Conservation (phyloP, 2,797 vertebrate genomes). For the Hydrocynus forskahlii region DNA sequence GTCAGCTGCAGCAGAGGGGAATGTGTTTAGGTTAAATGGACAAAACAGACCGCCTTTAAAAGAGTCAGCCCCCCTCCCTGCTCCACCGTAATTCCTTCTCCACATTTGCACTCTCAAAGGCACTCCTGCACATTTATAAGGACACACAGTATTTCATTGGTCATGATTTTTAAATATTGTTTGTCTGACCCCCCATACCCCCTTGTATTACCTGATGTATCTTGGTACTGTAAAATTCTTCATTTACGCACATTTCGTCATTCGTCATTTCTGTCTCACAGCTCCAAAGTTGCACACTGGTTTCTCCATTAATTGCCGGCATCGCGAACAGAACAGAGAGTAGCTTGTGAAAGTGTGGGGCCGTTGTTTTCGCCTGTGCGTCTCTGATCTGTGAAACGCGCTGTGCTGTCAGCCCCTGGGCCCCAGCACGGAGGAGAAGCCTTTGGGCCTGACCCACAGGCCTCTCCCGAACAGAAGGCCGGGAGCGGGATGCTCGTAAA, state of each 20-base stretch:
- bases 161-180: conserved; percentile 12
- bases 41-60: conserved; percentile 64
- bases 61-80: conserved; percentile 50
- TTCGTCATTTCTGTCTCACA: conserved; percentile 37
- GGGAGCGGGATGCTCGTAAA: conserved; percentile 65
- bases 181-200: conserved; percentile 22
- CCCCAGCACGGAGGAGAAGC: conserved; percentile 31
- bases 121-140: conserved; percentile 31
- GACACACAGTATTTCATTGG: conserved; percentile 20
- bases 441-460: conserved; percentile 42
- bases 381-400: conserved; percentile 50
- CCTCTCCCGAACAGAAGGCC: conserved; percentile 58
- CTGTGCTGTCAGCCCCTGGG: conserved; percentile 26
- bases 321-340: conserved; percentile 32
- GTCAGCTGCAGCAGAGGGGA: conserved; percentile 52
- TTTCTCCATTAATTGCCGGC: conserved; percentile 41
- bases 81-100: conserved; percentile 53
- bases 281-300: conserved; percentile 29
- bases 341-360: conserved; percentile 49
- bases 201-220: conserved; percentile 43
- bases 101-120: conserved; percentile 35
- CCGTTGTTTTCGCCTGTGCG: conserved; percentile 44
- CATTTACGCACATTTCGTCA: conserved; percentile 8
- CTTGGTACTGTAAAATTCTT: conserved; percentile 42
- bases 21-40: conserved; percentile 63